Conservation (phyloP, 2,113 vertebrate species). For the Machaerirhynchus nigripectus region DNA sequence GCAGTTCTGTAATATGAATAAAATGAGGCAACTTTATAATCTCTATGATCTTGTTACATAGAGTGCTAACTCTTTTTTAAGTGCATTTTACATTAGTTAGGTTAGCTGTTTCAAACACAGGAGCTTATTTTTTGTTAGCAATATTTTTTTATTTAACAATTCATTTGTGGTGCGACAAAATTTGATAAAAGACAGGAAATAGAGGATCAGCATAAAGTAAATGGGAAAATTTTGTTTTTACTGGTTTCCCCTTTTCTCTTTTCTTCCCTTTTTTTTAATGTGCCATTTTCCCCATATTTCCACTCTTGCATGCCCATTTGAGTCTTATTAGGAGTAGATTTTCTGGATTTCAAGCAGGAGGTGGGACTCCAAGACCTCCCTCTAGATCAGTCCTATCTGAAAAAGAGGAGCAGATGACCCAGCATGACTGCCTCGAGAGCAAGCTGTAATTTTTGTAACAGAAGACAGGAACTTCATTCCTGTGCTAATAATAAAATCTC, state of each 20-base stretch:
- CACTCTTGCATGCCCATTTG: not conserved
- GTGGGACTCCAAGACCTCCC: not conserved
- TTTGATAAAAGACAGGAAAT: not conserved
- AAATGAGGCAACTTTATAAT: conserved; percentile 34
- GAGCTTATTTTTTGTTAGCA: not conserved
- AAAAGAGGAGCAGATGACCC: not conserved
- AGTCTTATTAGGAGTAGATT: not conserved
- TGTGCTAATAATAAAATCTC: not conserved
- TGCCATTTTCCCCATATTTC: not conserved
- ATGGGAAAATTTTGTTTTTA: not conserved
- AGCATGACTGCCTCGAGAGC: not conserved
- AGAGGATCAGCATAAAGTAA: not conserved
- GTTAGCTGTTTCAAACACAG: not conserved
- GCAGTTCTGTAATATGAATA: conserved; percentile 30
- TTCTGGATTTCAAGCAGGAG: not conserved
- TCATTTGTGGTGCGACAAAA: not conserved
- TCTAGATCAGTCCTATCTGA: not conserved
- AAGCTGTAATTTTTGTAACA: not conserved
- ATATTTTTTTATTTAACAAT: not conserved
- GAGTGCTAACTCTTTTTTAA: conserved; percentile 14
- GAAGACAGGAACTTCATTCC: not conserved
- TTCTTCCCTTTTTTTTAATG: not conserved
- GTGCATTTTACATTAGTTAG: not conserved
- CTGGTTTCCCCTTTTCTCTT: not conserved
- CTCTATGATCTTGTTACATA: not conserved